These are phyloP conservation scores for Leptobrachium ailaonicum DNA, from an alignment of 2,113 vertebrate species.

Conservation along the genomic window DNA sequence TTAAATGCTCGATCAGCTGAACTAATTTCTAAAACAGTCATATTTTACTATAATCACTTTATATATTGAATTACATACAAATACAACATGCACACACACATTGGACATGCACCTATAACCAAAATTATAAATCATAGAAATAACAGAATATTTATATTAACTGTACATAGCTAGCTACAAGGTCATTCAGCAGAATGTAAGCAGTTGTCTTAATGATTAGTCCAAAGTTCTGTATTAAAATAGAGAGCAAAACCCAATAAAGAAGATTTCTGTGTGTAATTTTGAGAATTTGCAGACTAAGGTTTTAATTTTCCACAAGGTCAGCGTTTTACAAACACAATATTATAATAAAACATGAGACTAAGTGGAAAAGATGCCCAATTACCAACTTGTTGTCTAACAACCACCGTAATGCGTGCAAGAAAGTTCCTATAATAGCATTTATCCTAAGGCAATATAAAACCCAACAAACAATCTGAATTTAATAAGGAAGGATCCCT, in stretches of 20 bases:
- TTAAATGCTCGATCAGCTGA: too few relatives aligned
- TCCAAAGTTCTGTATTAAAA: conserved; percentile 11
- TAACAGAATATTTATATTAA: too few relatives aligned
- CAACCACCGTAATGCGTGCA: conserved; percentile 13
- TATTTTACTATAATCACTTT: too few relatives aligned
- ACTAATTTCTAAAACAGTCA: too few relatives aligned
- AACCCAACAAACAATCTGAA: conserved; percentile 10
- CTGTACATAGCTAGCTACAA: neutral
- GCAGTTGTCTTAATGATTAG: conserved; percentile 34
- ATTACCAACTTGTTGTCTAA: conserved; percentile 43
- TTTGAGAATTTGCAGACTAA: conserved; percentile 41
- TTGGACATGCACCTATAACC: too few relatives aligned
- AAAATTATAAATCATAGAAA: too few relatives aligned
- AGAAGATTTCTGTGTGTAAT: conserved; percentile 46
- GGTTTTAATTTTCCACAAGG: conserved; percentile 43
- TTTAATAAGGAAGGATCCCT: neutral
- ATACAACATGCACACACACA: too few relatives aligned
- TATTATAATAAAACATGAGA: conserved; percentile 32
- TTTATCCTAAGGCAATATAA: conserved; percentile 29
- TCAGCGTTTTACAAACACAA: conserved; percentile 40
- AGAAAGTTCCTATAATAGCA: conserved; percentile 8
- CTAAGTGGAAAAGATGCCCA: conserved; percentile 39
- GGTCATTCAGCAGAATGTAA: conserved; percentile 12
- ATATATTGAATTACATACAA: too few relatives aligned
- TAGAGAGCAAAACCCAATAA: conserved; percentile 31